Conservation (phyloP, 1,140 invertebrate genomes). For the Oscheius sp. region DNA sequence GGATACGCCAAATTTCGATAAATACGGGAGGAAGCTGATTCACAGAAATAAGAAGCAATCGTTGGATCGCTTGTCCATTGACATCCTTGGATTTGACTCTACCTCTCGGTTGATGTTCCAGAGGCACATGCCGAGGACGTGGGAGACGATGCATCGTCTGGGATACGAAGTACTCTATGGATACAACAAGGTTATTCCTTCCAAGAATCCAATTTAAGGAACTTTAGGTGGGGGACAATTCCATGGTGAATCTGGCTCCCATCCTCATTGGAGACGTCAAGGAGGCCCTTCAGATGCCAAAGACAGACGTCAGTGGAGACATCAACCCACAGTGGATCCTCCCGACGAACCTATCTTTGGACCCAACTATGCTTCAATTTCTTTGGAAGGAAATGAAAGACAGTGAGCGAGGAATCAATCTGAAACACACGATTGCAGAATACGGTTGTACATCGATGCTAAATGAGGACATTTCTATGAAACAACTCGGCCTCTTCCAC, state of each 20-base stretch:
- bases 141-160: slow-evolving; percentile 48
- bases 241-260: slow-evolving; percentile 51
- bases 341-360: slow-evolving; percentile 5
- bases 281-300: slow-evolving; percentile 20
- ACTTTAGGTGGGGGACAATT: slow-evolving; percentile 51
- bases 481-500: slow-evolving; percentile 49
- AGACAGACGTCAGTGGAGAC: slow-evolving; percentile 18
- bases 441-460: slow-evolving; percentile 49
- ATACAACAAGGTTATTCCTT: slow-evolving; percentile 46
- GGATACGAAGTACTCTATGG: slow-evolving; percentile 49
- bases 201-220: not conserved
- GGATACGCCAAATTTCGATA: slow-evolving; percentile 9
- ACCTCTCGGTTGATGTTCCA: slow-evolving; percentile 49
- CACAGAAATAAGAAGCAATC: not conserved
- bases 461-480: slow-evolving; percentile 52
- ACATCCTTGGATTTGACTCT: slow-evolving; percentile 44
- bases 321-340: slow-evolving; percentile 28
- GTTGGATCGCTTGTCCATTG: slow-evolving; percentile 9
- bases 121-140: slow-evolving; percentile 53
- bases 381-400: slow-evolving; percentile 35
- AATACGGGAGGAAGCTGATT: slow-evolving; percentile 17
- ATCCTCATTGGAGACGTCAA: slow-evolving; percentile 37
- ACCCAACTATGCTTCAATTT: slow-evolving; percentile 20
- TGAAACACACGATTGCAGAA: slow-evolving; percentile 23
- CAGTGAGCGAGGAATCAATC: not conserved